These are phyloP conservation scores for Cephus spinipes DNA, from an alignment of 2,888 invertebrate species.

Conservation along the genomic window DNA sequence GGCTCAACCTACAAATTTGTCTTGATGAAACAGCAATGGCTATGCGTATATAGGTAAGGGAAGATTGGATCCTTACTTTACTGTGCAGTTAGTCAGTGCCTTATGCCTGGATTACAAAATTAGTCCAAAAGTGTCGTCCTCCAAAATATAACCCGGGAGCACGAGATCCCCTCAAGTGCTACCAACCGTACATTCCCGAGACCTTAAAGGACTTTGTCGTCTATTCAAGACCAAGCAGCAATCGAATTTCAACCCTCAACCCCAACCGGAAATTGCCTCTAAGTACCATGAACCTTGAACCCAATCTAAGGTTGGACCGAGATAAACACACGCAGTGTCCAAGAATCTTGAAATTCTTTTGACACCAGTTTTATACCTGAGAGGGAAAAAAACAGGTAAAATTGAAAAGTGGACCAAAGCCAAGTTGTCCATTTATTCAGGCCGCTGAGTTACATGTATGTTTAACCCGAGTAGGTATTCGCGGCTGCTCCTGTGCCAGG, in stretches of 20 bases:
- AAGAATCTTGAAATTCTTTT: background rate
- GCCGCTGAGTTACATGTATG: background rate
- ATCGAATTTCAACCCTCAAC: background rate
- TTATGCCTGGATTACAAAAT: conserved; percentile 58
- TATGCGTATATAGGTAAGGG: conserved; percentile 22
- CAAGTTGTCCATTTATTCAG: conserved; percentile 6
- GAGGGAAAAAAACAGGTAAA: background rate
- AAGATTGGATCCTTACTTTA: conserved; percentile 62
- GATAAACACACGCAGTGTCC: background rate
- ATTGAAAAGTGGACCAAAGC: conserved; percentile 23
- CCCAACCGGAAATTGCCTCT: background rate
- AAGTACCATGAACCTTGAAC: background rate
- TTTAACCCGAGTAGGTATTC: conserved; percentile 2
- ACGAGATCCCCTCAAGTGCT: conserved; percentile 47
- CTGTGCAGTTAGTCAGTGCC: conserved; percentile 60
- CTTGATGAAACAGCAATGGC: background rate
- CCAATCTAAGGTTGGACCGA: background rate
- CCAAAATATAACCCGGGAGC: conserved; percentile 38
- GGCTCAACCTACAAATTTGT: background rate
- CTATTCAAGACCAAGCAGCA: background rate
- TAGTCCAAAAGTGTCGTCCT: conserved; percentile 43
- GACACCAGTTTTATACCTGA: background rate
- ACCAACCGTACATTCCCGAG: conserved; percentile 44
- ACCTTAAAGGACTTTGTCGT: conserved; percentile 48
- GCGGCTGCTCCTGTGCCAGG: conserved; percentile 30